These are phyloP conservation scores for Lophura swinhoii DNA, from an alignment of 2,797 vertebrate species.

Conservation along the genomic window DNA sequence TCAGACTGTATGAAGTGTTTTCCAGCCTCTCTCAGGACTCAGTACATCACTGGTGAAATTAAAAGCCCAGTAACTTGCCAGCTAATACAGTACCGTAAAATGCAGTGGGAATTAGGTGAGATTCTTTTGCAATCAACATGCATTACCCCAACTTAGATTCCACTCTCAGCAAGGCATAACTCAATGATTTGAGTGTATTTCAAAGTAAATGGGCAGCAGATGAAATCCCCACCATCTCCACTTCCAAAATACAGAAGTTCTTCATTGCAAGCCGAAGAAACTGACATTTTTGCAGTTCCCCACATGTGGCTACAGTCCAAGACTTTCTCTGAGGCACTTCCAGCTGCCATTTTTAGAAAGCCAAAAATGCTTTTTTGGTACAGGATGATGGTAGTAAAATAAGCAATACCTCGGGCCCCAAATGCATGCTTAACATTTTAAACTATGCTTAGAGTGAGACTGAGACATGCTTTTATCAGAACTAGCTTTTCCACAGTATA, in stretches of 20 bases:
- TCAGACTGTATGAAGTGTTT: background rate
- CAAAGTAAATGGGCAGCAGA: background rate
- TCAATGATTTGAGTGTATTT: background rate
- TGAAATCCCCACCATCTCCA: background rate
- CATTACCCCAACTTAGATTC: background rate
- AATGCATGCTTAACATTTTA: slow-evolving; percentile 5
- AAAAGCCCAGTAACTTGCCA: background rate
- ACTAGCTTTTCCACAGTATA: background rate
- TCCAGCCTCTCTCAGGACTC: background rate
- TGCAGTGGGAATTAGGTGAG: background rate
- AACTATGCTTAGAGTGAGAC: background rate
- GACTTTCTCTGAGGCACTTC: background rate
- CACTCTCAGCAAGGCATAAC: background rate
- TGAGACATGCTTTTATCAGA: slow-evolving; percentile 1
- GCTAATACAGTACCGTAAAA: background rate
- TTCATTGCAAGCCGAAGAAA: background rate
- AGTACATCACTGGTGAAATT: background rate
- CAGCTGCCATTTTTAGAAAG: slow-evolving; percentile 57
- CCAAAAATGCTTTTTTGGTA: slow-evolving; percentile 34
- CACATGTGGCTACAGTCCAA: slow-evolving; percentile 31
- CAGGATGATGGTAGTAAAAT: slow-evolving; percentile 32
- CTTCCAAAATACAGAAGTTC: background rate
- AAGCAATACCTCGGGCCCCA: slow-evolving; percentile 29
- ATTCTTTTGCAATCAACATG: background rate
- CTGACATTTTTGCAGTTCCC: slow-evolving; percentile 14